Conservation (phyloP, 1,140 invertebrate species). For the Ostrea denselamellosa region DNA sequence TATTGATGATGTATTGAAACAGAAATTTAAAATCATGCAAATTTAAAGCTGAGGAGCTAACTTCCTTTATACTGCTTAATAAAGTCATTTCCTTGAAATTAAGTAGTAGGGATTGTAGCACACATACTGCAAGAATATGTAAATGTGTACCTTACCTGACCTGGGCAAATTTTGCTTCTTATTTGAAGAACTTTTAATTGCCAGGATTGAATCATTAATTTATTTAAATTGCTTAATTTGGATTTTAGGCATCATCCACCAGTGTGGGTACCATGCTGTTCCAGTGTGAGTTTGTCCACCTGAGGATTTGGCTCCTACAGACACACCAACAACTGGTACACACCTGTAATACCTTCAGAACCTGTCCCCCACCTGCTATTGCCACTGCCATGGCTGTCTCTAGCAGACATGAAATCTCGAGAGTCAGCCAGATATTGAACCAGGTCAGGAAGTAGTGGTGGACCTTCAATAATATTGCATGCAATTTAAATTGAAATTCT, state of each 20-base stretch:
- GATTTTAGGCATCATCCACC: conserved; percentile 83
- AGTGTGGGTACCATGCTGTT: conserved; percentile 86
- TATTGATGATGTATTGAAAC: too few relatives aligned
- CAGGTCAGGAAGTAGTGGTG: conserved; percentile 79
- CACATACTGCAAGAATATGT: neutral
- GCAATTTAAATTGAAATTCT: too few relatives aligned
- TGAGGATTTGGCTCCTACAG: conserved; percentile 88
- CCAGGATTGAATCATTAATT: too few relatives aligned
- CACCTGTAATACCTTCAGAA: conserved; percentile 85
- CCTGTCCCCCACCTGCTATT: conserved; percentile 94
- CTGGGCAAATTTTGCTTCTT: too few relatives aligned
- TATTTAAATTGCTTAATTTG: neutral
- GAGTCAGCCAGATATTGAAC: conserved; percentile 89
- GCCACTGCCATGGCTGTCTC: conserved; percentile 88
- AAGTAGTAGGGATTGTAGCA: too few relatives aligned
- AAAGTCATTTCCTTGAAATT: too few relatives aligned
- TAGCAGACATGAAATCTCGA: conserved; percentile 89
- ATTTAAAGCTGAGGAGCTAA: too few relatives aligned
- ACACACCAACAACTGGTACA: conserved; percentile 86
- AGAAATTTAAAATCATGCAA: too few relatives aligned
- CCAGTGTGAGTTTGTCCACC: conserved; percentile 88
- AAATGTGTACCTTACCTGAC: too few relatives aligned
- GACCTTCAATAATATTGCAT: too few relatives aligned
- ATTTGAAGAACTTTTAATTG: too few relatives aligned
- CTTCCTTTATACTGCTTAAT: too few relatives aligned